Evolutionary conservation across 2,888 invertebrate species (phyloP).

Genomic region (Iphiclides podalirius): DNA sequence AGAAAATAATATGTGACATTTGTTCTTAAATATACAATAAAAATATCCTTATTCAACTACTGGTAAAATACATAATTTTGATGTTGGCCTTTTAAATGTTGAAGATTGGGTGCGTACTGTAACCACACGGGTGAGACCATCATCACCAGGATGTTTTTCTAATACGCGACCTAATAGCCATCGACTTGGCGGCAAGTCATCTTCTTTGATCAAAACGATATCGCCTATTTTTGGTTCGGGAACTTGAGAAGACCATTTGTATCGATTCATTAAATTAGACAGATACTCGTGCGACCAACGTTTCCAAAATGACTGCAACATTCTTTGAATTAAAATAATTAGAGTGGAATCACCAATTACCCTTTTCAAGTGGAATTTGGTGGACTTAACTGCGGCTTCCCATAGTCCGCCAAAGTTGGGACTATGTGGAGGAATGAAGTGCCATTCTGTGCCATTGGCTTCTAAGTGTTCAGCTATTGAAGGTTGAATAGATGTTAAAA

Average conservation of each 20-base stretch:
- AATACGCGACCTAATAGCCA: slow-evolving; percentile 21
- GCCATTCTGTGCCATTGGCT: slow-evolving; percentile 24
- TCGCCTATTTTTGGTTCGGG: slow-evolving; percentile 26
- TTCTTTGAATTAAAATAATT: too few relatives aligned
- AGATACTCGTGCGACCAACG: slow-evolving; percentile 28
- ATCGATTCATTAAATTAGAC: slow-evolving; percentile 20
- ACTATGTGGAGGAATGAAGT: slow-evolving; percentile 27
- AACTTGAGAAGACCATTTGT: slow-evolving; percentile 24
- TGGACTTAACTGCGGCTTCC: slow-evolving; percentile 23
- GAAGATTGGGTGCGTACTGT: slow-evolving; percentile 5
- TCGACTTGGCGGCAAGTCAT: slow-evolving; percentile 23
- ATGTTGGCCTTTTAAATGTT: slow-evolving; percentile 13
- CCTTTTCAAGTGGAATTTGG: slow-evolving; percentile 28
- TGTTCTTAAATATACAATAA: too few relatives aligned
- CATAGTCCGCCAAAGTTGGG: slow-evolving; percentile 24
- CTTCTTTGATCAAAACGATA: slow-evolving; percentile 26
- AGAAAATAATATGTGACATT: too few relatives aligned
- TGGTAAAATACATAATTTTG: not conserved
- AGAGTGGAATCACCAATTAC: slow-evolving; percentile 25
- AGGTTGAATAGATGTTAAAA: not conserved
- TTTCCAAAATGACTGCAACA: too few relatives aligned
- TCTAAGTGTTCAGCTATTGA: slow-evolving; percentile 12
- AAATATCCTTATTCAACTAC: not conserved
- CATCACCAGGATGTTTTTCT: slow-evolving; percentile 20
- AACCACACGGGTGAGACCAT: slow-evolving; percentile 17